Percentiles rank a stretch among this genome's conserved stretches.
Conservation (phyloP, 2,888 invertebrate genomes). For the Eupithecia subumbrata region DNA sequence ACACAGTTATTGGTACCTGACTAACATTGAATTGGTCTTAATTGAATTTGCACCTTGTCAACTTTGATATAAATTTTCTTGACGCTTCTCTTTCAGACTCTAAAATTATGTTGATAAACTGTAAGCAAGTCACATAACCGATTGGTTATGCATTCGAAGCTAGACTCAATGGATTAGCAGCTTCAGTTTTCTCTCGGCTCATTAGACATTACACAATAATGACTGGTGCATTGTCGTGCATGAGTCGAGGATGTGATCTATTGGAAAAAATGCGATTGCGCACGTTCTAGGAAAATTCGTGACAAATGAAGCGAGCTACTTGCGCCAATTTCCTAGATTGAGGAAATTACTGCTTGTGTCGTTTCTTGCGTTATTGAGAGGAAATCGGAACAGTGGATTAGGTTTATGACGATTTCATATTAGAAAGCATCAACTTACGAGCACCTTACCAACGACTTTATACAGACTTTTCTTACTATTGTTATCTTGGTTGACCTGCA, state of each 20-base stretch:
- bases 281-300: constrained; percentile 31
- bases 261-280: constrained; percentile 20
- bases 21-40: background rate
- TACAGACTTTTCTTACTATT: background rate
- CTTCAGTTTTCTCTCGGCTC: constrained; percentile 9
- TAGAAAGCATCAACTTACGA: constrained; percentile 2
- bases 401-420: constrained; percentile 10
- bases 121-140: constrained; percentile 3
- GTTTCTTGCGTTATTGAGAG: constrained; percentile 18
- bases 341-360: constrained; percentile 16
- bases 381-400: constrained; percentile 20
- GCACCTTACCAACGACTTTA: background rate
- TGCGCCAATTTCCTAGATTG: constrained; percentile 25
- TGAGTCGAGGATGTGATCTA: constrained; percentile 26
- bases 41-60: background rate
- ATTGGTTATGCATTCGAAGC: constrained; percentile 4
- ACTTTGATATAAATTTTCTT: too few relatives aligned
- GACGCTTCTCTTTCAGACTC: too few relatives aligned
- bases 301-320: constrained; percentile 20
- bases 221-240: constrained; percentile 16
- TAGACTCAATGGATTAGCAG: constrained; percentile 11
- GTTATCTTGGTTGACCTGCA: background rate
- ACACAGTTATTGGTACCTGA: background rate
- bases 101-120: too few relatives aligned
- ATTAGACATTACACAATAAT: constrained; percentile 22